A percentile compares a stretch with the other conserved stretches of the same genome.
These are phyloP conservation scores for Ciconia boyciana DNA, from an alignment of 2,113 vertebrate genomes.

Conservation along the genomic window DNA sequence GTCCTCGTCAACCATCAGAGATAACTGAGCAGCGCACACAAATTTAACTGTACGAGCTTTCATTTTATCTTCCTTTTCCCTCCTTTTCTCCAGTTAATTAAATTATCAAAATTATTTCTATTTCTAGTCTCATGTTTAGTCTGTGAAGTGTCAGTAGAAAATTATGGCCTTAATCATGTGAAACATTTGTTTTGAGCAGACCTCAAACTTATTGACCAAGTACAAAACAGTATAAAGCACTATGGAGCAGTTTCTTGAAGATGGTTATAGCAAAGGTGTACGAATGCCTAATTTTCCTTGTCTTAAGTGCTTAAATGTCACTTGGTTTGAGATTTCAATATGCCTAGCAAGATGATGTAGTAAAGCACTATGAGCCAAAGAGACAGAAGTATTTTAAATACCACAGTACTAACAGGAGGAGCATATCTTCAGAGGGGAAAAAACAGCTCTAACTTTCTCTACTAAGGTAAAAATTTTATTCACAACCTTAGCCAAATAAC, in stretches of 20 bases:
- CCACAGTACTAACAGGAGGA: neutral
- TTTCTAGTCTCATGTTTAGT: constrained; percentile 29
- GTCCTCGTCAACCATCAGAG: neutral
- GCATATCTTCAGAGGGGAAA: neutral
- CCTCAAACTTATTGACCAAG: constrained; percentile 9
- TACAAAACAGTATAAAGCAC: neutral
- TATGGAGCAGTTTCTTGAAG: neutral
- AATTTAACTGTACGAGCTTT: neutral
- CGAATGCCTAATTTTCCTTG: neutral
- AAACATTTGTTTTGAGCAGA: constrained; percentile 20
- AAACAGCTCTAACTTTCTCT: neutral
- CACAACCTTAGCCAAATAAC: neutral
- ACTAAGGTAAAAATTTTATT: neutral
- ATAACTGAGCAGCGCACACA: constrained; percentile 3
- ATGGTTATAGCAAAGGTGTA: neutral
- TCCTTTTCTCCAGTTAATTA: neutral
- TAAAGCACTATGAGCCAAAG: constrained; percentile 49
- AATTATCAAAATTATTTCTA: neutral
- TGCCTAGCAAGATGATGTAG: neutral
- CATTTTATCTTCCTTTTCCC: neutral
- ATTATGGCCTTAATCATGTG: constrained; percentile 44
- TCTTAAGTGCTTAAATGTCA: constrained; percentile 35
- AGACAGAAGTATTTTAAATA: neutral
- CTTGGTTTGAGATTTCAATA: neutral
- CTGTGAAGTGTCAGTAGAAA: constrained; percentile 23